Conservation (phyloP, 37 sponge, comb jelly and placozoan genomes). For the Crambe crambe region DNA sequence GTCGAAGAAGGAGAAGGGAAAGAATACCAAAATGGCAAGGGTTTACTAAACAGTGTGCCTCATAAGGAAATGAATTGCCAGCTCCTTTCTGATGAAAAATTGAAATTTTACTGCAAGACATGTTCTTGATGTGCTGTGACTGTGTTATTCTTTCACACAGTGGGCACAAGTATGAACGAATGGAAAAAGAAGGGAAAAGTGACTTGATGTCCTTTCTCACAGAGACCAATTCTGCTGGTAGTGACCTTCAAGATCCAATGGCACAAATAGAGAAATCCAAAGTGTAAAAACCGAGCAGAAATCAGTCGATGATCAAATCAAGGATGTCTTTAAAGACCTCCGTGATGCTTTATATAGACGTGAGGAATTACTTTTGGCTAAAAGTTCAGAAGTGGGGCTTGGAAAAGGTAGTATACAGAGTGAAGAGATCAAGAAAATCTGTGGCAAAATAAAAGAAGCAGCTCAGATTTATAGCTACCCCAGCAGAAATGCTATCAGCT, state of each 20-base stretch:
- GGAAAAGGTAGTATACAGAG: constrained; percentile 19
- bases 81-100: constrained; percentile 18
- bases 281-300: constrained; percentile 17
- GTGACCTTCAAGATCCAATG: constrained; percentile 28
- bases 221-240: not conserved
- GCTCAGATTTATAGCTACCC: constrained; percentile 3
- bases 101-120: constrained; percentile 48
- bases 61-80: constrained; percentile 22
- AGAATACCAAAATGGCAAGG: not conserved
- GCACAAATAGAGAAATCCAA: constrained; percentile 12
- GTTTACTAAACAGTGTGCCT: not conserved
- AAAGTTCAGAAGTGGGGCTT: constrained; percentile 15
- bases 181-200: constrained; percentile 18
- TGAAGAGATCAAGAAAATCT: constrained; percentile 10
- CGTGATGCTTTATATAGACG: constrained; percentile 13
- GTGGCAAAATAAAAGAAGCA: not conserved
- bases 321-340: constrained; percentile 15
- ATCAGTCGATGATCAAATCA: constrained; percentile 6
- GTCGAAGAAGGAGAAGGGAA: constrained; percentile 2
- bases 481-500: constrained; percentile 38
- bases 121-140: constrained; percentile 52
- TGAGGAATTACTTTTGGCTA: constrained; percentile 4
- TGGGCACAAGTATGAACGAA: constrained; percentile 11
- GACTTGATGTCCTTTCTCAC: not conserved
- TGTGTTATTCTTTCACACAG: constrained; percentile 32